Conservation (phyloP, 2,888 invertebrate species). For the Cistogaster globosa region DNA sequence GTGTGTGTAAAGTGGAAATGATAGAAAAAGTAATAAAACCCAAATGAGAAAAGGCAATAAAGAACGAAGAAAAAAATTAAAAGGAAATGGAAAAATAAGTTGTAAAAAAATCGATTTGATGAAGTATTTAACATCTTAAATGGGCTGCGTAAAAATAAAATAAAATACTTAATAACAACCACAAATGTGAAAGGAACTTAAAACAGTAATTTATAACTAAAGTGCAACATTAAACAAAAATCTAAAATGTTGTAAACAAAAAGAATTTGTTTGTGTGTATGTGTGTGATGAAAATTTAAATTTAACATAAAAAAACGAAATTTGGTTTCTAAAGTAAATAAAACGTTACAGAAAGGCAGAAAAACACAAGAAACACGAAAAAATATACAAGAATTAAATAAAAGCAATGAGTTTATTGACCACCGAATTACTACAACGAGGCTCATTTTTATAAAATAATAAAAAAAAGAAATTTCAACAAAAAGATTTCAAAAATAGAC, state of each 20-base stretch:
- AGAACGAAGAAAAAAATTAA: conserved; percentile 40
- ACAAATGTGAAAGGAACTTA: conserved; percentile 1
- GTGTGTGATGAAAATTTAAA: conserved; percentile 12
- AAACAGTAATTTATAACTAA: background rate
- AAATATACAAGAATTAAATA: conserved; percentile 39
- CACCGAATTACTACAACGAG: conserved; percentile 76
- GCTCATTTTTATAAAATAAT: conserved; percentile 65
- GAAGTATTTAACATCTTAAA: conserved; percentile 43
- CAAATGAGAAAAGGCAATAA: conserved; percentile 72
- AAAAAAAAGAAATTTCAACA: conserved; percentile 29
- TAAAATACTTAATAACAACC: conserved; percentile 1
- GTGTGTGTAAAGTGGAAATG: conserved; percentile 74
- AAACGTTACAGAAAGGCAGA: background rate
- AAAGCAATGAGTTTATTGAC: conserved; percentile 74
- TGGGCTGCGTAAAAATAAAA: conserved; percentile 43
- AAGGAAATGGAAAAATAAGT: conserved; percentile 69
- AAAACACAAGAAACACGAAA: conserved; percentile 25
- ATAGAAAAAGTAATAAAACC: conserved; percentile 67
- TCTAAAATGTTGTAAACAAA: background rate
- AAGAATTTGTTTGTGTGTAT: background rate
- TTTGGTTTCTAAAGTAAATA: conserved; percentile 44
- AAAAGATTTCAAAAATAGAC: conserved; percentile 30
- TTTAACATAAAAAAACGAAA: conserved; percentile 34
- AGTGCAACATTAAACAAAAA: conserved; percentile 4
- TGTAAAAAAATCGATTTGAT: conserved; percentile 67